Evolutionary conservation across 2,888 invertebrate species (phyloP).

Genomic region (Dasypolia templi): DNA sequence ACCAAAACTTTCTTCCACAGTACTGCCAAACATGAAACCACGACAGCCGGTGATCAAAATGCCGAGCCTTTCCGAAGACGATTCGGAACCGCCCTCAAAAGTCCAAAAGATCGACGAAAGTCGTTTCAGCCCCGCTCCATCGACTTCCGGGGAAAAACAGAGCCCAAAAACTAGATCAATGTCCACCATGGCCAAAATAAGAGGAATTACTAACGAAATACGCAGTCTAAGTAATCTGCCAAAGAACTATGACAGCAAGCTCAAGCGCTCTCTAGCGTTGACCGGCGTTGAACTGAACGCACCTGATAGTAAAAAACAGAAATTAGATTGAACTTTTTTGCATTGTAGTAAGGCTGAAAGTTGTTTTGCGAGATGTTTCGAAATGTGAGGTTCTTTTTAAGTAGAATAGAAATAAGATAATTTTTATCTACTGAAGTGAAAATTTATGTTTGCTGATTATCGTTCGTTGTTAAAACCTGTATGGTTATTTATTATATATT

Average conservation of each 20-base stretch:
- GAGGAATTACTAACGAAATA: constrained; percentile 81
- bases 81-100: constrained; percentile 71
- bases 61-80: constrained; percentile 81
- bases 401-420: neutral
- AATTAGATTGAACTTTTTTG: constrained; percentile 66
- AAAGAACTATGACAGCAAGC: constrained; percentile 70
- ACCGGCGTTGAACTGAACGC: constrained; percentile 58
- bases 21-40: constrained; percentile 86
- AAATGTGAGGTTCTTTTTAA: neutral
- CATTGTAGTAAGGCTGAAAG: constrained; percentile 17
- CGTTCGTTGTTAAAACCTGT: constrained; percentile 7
- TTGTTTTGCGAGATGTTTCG: constrained; percentile 10
- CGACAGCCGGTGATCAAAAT: constrained; percentile 83
- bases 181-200: constrained; percentile 76
- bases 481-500: constrained; percentile 20
- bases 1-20: constrained; percentile 69
- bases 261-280: constrained; percentile 72
- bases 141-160: constrained; percentile 63
- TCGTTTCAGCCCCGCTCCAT: constrained; percentile 53
- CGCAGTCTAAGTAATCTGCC: constrained; percentile 75
- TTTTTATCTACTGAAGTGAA: constrained; percentile 2
- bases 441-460: constrained; percentile 9
- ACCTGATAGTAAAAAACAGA: constrained; percentile 76
- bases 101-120: constrained; percentile 65
- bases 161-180: constrained; percentile 68